Conservation (phyloP, 1,140 invertebrate genomes). For the Drosophila funebris region DNA sequence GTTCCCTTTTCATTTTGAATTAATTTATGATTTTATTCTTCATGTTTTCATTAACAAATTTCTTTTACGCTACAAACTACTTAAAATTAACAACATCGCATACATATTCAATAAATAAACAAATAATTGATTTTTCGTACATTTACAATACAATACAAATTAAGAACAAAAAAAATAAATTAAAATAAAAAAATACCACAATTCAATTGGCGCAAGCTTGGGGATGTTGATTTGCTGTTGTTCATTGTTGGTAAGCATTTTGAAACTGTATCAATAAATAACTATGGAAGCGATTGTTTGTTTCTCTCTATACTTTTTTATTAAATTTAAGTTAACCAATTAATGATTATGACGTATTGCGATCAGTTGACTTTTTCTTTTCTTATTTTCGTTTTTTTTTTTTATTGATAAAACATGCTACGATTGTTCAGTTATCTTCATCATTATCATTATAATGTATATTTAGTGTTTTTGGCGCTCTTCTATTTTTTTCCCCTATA, state of each 20-base stretch:
- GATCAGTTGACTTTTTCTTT: slow-evolving; percentile 14
- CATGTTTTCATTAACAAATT: slow-evolving; percentile 66
- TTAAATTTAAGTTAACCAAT: slow-evolving; percentile 11
- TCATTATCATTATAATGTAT: slow-evolving; percentile 23
- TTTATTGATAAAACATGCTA: slow-evolving; percentile 45
- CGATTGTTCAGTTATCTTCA: slow-evolving; percentile 40
- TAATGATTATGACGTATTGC: slow-evolving; percentile 17
- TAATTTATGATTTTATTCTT: slow-evolving; percentile 43
- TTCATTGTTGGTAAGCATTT: slow-evolving; percentile 38
- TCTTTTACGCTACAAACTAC: slow-evolving; percentile 65
- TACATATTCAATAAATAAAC: slow-evolving; percentile 67
- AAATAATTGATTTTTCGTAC: slow-evolving; percentile 46
- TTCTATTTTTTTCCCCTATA: slow-evolving; percentile 2
- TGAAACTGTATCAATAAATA: slow-evolving; percentile 55
- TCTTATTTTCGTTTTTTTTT: slow-evolving; percentile 20
- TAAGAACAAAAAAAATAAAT: too few species aligned
- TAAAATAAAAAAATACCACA: too few species aligned
- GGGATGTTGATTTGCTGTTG: slow-evolving; percentile 31
- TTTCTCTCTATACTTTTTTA: slow-evolving; percentile 18
- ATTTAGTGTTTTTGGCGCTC: slow-evolving; percentile 56
- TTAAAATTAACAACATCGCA: slow-evolving; percentile 78
- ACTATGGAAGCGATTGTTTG: slow-evolving; percentile 69
- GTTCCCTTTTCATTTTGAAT: slow-evolving; percentile 66
- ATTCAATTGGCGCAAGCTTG: slow-evolving; percentile 38
- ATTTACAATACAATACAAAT: slow-evolving; percentile 57